Evolutionary conservation across 92 coral and sea anemone species (phyloP).

Genomic region (Heteractis magnifica): DNA sequence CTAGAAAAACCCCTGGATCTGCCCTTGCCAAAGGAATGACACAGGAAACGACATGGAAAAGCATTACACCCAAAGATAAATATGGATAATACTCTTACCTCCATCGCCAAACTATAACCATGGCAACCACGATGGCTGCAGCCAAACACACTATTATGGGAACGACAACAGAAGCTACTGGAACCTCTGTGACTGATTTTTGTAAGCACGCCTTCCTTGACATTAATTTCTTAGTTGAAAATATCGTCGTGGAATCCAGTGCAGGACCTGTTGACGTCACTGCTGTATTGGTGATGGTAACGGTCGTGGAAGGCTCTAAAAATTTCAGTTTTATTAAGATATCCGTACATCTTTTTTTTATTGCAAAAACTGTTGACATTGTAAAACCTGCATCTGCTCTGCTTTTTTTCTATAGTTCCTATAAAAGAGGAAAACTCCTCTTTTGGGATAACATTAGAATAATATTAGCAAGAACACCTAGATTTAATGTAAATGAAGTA

Average conservation of each 20-base stretch:
- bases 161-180: constrained; percentile 20
- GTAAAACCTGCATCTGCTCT: no score
- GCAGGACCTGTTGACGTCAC: not conserved
- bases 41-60: no score
- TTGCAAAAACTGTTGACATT: no score
- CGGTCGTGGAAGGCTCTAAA: not conserved
- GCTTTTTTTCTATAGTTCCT: no score
- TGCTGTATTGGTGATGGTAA: not conserved
- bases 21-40: no score
- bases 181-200: not conserved
- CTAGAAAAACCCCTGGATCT: no score
- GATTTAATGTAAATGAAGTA: no score
- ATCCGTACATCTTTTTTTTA: not conserved
- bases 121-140: not conserved
- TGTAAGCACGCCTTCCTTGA: not conserved
- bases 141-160: constrained; percentile 14
- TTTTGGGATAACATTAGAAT: no score
- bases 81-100: not conserved
- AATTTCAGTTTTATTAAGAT: not conserved
- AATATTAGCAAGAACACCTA: no score
- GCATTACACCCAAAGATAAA: not conserved
- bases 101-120: constrained; percentile 8
- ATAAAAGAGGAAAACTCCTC: no score
- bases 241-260: not conserved
- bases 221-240: not conserved